A percentile compares a stretch with the other conserved stretches of the same genome.
These are phyloP conservation scores for Mythimna pallens DNA, from an alignment of 2,888 invertebrate genomes.

Conservation along the genomic window DNA sequence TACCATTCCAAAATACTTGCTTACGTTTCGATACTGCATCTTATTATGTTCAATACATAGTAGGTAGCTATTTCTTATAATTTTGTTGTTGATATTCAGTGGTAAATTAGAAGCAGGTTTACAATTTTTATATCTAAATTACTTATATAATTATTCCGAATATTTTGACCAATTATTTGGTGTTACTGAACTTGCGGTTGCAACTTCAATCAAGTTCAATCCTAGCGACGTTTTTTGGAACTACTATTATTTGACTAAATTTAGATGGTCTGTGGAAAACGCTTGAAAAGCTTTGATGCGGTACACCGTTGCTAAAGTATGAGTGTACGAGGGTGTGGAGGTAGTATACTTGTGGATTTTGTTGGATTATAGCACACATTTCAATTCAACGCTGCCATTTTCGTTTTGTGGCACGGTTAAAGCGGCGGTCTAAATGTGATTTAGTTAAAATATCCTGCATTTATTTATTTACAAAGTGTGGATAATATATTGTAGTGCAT, in stretches of 20 bases:
- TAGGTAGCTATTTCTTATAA: background rate
- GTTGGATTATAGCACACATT: slow-evolving; percentile 70
- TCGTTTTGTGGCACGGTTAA: slow-evolving; percentile 89
- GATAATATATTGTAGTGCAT: slow-evolving; percentile 72
- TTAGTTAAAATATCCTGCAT: slow-evolving; percentile 74
- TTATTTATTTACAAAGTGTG: slow-evolving; percentile 75
- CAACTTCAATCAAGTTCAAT: slow-evolving; percentile 45
- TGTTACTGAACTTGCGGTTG: slow-evolving; percentile 38
- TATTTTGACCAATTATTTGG: background rate
- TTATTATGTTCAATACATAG: background rate
- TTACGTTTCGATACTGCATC: slow-evolving; percentile 36
- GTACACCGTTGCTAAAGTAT: slow-evolving; percentile 20
- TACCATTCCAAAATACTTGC: slow-evolving; percentile 11
- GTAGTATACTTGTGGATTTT: slow-evolving; percentile 56
- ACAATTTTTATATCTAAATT: background rate
- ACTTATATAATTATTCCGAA: background rate
- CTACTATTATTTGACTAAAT: slow-evolving; percentile 64
- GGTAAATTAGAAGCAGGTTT: background rate
- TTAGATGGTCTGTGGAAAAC: slow-evolving; percentile 39
- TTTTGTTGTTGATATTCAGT: background rate
- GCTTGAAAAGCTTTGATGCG: slow-evolving; percentile 15
- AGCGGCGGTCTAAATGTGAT: slow-evolving; percentile 84
- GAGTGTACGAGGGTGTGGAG: slow-evolving; percentile 60
- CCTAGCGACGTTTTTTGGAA: slow-evolving; percentile 49
- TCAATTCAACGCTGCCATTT: slow-evolving; percentile 88